A percentile compares a stretch with the other conserved stretches of the same genome.
These are phyloP conservation scores for Tolmerus cingulatus DNA, from an alignment of 2,888 invertebrate species.

Conservation along the genomic window DNA sequence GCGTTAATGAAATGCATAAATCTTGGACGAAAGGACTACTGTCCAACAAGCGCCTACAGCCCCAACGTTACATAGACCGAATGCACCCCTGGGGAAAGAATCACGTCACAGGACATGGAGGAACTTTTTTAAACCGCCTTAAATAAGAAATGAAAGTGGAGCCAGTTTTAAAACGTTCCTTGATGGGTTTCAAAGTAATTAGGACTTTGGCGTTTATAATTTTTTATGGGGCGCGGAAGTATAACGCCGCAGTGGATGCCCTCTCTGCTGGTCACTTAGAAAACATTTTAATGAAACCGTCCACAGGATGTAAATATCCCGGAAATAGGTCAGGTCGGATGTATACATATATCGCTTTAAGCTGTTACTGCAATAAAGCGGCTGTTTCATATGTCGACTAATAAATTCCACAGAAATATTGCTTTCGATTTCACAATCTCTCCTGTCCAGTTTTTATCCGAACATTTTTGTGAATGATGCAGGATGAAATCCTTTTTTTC, in stretches of 20 bases:
- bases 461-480: not conserved
- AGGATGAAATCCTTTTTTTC: not conserved
- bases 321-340: not conserved
- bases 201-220: not conserved
- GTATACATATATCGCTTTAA: not conserved
- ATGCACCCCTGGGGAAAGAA: not conserved
- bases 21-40: constrained; percentile 17
- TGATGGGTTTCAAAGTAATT: not conserved
- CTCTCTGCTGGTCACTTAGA: not conserved
- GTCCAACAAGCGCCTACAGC: not conserved
- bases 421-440: not conserved
- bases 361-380: not conserved
- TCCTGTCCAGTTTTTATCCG: not conserved
- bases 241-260: not conserved
- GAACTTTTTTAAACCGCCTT: not conserved
- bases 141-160: constrained; percentile 20
- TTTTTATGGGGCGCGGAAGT: not conserved
- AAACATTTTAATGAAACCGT: not conserved
- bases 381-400: not conserved
- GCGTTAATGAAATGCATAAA: constrained; percentile 39
- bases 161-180: not conserved
- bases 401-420: not conserved
- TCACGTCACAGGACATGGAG: not conserved
- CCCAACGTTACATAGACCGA: not conserved
- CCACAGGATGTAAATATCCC: not conserved